Evolutionary conservation across 1,140 invertebrate species (phyloP).

Genomic region (Panagrolaimus sp.): DNA sequence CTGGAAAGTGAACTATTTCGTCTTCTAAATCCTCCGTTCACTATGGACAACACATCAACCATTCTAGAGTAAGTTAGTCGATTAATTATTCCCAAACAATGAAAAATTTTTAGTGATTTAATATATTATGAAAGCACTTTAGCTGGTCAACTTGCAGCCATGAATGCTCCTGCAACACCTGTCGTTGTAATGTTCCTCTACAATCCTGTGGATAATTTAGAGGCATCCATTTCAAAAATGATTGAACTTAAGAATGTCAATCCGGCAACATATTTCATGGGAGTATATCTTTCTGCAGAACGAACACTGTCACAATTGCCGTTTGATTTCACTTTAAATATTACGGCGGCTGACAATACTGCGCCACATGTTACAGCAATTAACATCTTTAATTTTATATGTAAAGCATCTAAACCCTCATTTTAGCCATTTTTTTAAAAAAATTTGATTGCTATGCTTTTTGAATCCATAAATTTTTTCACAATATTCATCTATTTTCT

Average conservation of each 20-base stretch:
- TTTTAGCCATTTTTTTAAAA: too few relatives aligned
- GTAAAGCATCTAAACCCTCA: not conserved
- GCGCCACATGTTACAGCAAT: not conserved
- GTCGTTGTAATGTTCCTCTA: not conserved
- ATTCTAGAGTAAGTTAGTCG: too few relatives aligned
- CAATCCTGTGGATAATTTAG: not conserved
- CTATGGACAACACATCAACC: too few relatives aligned
- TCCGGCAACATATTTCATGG: not conserved
- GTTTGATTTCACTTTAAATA: not conserved
- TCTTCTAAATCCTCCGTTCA: too few relatives aligned
- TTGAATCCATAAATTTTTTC: too few relatives aligned
- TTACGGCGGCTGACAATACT: not conserved
- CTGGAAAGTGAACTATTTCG: too few relatives aligned
- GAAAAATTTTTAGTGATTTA: too few relatives aligned
- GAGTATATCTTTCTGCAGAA: not conserved
- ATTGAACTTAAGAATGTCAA: not conserved
- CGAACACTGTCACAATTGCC: not conserved
- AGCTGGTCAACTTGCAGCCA: not conserved
- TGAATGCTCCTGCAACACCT: not conserved
- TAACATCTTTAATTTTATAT: slow-evolving; percentile 9
- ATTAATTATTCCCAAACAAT: too few relatives aligned
- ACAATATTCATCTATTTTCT: too few relatives aligned
- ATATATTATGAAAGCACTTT: too few relatives aligned
- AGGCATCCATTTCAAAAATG: not conserved
- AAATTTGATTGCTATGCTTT: too few relatives aligned